Conservation (phyloP, 1,140 invertebrate species). For the Trinorchestia longiramus region DNA sequence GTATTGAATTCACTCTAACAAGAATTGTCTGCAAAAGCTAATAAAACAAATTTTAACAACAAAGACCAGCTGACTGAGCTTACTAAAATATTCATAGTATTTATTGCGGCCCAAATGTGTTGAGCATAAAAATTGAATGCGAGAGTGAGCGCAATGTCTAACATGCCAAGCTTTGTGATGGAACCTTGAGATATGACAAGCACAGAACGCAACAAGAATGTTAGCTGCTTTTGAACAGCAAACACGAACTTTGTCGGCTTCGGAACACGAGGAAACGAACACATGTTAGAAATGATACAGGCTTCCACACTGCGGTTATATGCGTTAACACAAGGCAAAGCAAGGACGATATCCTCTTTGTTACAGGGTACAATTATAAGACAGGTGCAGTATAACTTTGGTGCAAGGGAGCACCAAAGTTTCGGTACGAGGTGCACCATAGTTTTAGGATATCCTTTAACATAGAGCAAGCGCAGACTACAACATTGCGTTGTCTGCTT, state of each 20-base stretch:
- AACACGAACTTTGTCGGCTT: background rate
- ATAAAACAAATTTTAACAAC: background rate
- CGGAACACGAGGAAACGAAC: background rate
- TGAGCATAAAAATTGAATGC: background rate
- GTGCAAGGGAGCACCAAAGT: no score
- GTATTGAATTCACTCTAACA: background rate
- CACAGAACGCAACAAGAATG: constrained; percentile 13
- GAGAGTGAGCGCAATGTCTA: constrained; percentile 1
- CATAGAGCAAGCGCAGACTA: background rate
- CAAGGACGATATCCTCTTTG: background rate
- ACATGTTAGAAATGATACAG: background rate
- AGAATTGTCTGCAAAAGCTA: background rate
- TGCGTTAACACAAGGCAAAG: background rate
- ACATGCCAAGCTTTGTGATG: background rate
- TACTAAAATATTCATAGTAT: background rate
- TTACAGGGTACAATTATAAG: background rate
- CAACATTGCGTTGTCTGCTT: background rate
- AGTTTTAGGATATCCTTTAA: background rate
- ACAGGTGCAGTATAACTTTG: background rate
- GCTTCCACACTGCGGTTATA: background rate
- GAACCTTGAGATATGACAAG: background rate
- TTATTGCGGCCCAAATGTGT: background rate
- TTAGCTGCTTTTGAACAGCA: background rate
- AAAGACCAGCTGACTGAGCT: background rate
- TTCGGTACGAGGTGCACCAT: background rate